A percentile compares a stretch with the other conserved stretches of the same genome.
Evolutionary conservation across 2,888 invertebrate genomes (phyloP).

Genomic region (Tenthredo notha): DNA sequence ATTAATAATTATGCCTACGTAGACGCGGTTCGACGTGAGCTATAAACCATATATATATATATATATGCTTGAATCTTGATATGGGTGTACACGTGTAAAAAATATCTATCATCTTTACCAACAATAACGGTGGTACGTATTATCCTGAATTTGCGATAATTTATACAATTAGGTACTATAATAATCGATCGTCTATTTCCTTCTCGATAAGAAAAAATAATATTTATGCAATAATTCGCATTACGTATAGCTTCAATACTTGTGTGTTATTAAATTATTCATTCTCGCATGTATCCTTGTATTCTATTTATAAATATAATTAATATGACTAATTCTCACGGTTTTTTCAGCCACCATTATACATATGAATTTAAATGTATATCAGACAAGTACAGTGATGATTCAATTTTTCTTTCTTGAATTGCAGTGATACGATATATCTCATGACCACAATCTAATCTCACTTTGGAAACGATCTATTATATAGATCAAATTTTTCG

Average conservation of each 20-base stretch:
- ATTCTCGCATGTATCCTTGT: not conserved
- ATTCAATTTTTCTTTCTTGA: not conserved
- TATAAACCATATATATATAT: not conserved
- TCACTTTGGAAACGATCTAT: not conserved
- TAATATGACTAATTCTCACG: not conserved
- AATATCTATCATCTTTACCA: not conserved
- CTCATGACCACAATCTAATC: not conserved
- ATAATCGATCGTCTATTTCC: not conserved
- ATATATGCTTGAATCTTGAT: not conserved
- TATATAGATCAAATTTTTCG: not conserved
- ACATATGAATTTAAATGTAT: not conserved
- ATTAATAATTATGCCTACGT: constrained; percentile 13
- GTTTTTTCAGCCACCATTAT: not conserved
- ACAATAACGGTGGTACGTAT: not conserved
- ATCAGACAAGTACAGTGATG: constrained; percentile 30
- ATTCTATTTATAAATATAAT: not conserved
- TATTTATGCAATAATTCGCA: not conserved
- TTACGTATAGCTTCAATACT: not conserved
- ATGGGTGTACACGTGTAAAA: not conserved
- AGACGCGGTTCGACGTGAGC: not conserved
- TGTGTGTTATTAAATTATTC: not conserved
- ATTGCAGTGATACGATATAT: not conserved
- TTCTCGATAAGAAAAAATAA: not conserved
- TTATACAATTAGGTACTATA: not conserved
- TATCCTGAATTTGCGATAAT: not conserved